phyloP scores from a whole-genome alignment of 2,888 invertebrate genomes.

The Stomorhina lunata region DNA sequence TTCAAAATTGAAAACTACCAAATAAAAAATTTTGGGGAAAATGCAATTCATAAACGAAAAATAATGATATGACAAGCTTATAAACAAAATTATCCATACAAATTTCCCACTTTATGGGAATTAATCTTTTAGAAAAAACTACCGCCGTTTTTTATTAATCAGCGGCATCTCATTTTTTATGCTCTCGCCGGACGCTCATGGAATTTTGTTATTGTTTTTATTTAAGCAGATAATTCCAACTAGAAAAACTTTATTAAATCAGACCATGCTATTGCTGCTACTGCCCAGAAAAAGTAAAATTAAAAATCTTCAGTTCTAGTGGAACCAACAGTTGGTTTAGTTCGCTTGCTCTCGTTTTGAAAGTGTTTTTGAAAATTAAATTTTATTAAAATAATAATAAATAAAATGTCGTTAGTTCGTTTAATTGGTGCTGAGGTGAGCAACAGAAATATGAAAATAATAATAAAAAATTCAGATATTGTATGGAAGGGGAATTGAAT shows the following conservation, averaged over 20 bases:
- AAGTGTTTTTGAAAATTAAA: background rate
- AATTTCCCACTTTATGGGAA: too few relatives aligned
- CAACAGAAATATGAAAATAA: background rate
- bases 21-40: too few relatives aligned
- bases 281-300: background rate
- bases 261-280: slow-evolving; percentile 1
- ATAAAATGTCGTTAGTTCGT: slow-evolving; percentile 77
- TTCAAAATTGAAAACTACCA: too few relatives aligned
- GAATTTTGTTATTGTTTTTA: too few relatives aligned
- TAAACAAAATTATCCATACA: too few relatives aligned
- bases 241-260: slow-evolving; percentile 14
- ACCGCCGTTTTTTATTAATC: too few relatives aligned
- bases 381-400: background rate
- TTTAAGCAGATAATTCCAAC: background rate
- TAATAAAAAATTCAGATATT: background rate
- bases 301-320: slow-evolving; percentile 73
- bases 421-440: slow-evolving; percentile 78
- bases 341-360: slow-evolving; percentile 44
- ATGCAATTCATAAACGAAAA: too few relatives aligned
- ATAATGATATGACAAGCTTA: too few relatives aligned
- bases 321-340: slow-evolving; percentile 70
- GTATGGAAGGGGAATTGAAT: background rate
- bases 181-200: too few relatives aligned
- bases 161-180: too few relatives aligned
- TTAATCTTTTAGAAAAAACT: too few relatives aligned